These are phyloP conservation scores for Noctua comes DNA, from an alignment of 2,888 invertebrate genomes.

Conservation along the genomic window DNA sequence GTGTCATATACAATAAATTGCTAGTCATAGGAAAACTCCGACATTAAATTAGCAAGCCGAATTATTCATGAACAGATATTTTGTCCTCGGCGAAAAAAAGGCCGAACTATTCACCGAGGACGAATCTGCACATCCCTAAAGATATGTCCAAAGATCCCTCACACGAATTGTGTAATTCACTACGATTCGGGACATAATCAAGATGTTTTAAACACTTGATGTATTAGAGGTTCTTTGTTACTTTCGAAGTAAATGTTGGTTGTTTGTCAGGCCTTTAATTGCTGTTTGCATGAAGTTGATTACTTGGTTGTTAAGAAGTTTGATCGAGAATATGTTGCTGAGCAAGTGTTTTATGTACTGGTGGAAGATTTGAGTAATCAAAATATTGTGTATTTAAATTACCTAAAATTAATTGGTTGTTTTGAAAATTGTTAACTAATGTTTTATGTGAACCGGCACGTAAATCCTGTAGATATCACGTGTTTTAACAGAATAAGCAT, in stretches of 20 bases:
- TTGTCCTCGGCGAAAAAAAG: neutral
- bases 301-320: slow-evolving; percentile 49
- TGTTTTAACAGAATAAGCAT: neutral
- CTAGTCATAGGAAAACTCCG: neutral
- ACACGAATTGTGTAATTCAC: slow-evolving; percentile 55
- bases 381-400: neutral
- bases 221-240: slow-evolving; percentile 56
- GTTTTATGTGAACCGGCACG: neutral
- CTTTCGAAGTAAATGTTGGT: slow-evolving; percentile 58
- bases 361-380: slow-evolving; percentile 1
- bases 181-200: slow-evolving; percentile 63
- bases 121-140: slow-evolving; percentile 32
- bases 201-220: slow-evolving; percentile 66
- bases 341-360: slow-evolving; percentile 17
- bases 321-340: slow-evolving; percentile 41
- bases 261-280: slow-evolving; percentile 57
- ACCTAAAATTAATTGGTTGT: neutral
- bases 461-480: neutral
- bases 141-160: slow-evolving; percentile 38
- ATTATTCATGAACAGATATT: neutral
- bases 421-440: neutral
- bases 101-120: neutral
- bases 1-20: neutral
- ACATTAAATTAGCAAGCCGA: neutral
- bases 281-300: slow-evolving; percentile 52